Evolutionary conservation across 2,113 vertebrate genomes (phyloP).

Genomic region (Caloenas nicobarica): DNA sequence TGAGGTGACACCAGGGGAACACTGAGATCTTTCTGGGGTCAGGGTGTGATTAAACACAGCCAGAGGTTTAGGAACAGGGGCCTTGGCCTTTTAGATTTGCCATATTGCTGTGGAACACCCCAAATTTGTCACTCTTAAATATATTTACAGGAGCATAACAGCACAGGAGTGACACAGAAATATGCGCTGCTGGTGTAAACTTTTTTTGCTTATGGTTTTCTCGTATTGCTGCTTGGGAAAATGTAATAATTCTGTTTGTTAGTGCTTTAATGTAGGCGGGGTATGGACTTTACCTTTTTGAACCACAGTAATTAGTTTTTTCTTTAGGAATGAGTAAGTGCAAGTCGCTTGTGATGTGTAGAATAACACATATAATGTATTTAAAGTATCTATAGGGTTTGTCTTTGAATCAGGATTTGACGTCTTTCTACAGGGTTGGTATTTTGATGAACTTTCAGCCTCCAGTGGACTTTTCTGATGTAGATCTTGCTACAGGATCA

Average conservation of each 20-base stretch:
- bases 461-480: no score
- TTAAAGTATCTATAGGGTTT: neutral
- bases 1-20: accelerated
- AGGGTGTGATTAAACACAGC: neutral
- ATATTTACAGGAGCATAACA: neutral
- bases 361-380: no score
- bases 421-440: accelerated
- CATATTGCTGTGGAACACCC: accelerated
- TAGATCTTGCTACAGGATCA: neutral
- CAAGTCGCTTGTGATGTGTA: neutral
- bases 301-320: neutral
- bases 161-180: neutral
- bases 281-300: neutral
- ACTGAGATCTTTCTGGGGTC: neutral
- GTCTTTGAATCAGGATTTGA: neutral
- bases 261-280: neutral
- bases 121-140: neutral
- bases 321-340: neutral
- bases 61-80: neutral
- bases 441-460: no score
- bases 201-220: neutral
- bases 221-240: neutral
- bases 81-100: accelerated
- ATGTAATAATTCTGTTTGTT: neutral
- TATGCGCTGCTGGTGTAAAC: neutral